These are phyloP conservation scores for Clarias gariepinus DNA, from an alignment of 2,113 vertebrate genomes.

Conservation along the genomic window DNA sequence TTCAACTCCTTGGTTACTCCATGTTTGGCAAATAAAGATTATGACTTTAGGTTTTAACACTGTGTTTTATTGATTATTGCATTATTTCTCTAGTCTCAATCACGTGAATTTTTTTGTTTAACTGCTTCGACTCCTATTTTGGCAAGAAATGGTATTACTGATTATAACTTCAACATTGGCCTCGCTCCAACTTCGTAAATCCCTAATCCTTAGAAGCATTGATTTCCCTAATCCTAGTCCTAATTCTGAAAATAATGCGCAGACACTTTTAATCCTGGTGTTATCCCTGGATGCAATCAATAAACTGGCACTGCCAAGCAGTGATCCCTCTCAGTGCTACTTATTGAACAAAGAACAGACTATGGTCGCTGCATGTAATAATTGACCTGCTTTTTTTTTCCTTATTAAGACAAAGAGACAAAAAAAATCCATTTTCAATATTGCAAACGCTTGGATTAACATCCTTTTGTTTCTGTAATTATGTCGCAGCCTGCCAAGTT, in stretches of 20 bases:
- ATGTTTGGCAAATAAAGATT: background rate
- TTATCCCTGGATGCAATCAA: slow-evolving; percentile 16
- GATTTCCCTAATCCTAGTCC: slow-evolving; percentile 28
- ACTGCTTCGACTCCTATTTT: background rate
- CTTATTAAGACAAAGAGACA: background rate
- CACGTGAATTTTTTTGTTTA: background rate
- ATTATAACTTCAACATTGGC: background rate
- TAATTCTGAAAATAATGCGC: background rate
- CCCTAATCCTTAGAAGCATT: slow-evolving; percentile 19
- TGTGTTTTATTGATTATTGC: background rate
- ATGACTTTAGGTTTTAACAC: background rate
- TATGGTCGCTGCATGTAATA: background rate
- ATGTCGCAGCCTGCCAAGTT: slow-evolving; percentile 86
- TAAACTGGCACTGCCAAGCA: background rate
- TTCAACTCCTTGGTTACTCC: slow-evolving; percentile 52
- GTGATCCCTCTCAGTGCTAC: background rate
- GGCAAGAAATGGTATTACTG: background rate
- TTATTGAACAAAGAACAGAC: background rate
- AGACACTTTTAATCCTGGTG: slow-evolving; percentile 27
- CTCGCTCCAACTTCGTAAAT: background rate
- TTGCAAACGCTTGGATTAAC: background rate
- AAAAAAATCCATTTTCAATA: background rate
- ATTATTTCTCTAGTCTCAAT: background rate
- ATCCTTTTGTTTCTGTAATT: slow-evolving; percentile 2
- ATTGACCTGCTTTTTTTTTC: background rate